Percentiles rank a stretch among this genome's conserved stretches.
These are phyloP conservation scores for Pseudococcus longispinus DNA, from an alignment of 2,888 invertebrate genomes.

Conservation along the genomic window DNA sequence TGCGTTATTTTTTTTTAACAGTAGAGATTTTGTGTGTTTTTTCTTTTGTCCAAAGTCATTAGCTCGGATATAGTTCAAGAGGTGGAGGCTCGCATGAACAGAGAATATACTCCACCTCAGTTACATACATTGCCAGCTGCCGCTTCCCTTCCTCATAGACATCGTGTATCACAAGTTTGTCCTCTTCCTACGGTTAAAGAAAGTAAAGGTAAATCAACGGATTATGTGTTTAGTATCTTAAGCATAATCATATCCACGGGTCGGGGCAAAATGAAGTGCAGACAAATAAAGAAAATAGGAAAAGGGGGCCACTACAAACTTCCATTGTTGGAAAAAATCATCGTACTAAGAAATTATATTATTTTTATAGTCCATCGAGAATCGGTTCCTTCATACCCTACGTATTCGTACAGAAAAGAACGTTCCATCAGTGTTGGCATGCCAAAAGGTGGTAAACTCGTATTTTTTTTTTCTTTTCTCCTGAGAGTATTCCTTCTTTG, in stretches of 20 bases:
- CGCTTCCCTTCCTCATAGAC: slow-evolving; percentile 59
- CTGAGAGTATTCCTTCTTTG: slow-evolving; percentile 41
- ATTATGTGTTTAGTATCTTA: neutral
- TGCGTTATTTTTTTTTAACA: slow-evolving; percentile 58
- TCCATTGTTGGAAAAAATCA: neutral
- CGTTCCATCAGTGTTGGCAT: neutral
- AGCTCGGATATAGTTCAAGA: slow-evolving; percentile 88
- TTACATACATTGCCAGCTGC: slow-evolving; percentile 65
- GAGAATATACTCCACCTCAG: slow-evolving; percentile 75
- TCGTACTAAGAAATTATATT: neutral
- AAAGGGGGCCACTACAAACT: neutral
- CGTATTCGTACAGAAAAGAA: slow-evolving; percentile 10
- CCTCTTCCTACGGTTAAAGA: slow-evolving; percentile 76
- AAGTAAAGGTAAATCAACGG: slow-evolving; percentile 59
- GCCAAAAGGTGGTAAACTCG: slow-evolving; percentile 15
- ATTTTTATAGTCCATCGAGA: slow-evolving; percentile 39
- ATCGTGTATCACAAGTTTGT: slow-evolving; percentile 60
- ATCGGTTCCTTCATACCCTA: neutral
- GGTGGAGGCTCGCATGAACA: slow-evolving; percentile 86
- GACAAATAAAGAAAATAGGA: neutral
- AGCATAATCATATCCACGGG: neutral
- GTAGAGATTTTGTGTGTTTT: slow-evolving; percentile 58
- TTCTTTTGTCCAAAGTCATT: slow-evolving; percentile 70
- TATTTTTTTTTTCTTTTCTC: neutral
- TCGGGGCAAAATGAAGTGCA: neutral